phyloP scores from a whole-genome alignment of 64 coral and sea anemone species.

The Stichodactyla mertensii region DNA sequence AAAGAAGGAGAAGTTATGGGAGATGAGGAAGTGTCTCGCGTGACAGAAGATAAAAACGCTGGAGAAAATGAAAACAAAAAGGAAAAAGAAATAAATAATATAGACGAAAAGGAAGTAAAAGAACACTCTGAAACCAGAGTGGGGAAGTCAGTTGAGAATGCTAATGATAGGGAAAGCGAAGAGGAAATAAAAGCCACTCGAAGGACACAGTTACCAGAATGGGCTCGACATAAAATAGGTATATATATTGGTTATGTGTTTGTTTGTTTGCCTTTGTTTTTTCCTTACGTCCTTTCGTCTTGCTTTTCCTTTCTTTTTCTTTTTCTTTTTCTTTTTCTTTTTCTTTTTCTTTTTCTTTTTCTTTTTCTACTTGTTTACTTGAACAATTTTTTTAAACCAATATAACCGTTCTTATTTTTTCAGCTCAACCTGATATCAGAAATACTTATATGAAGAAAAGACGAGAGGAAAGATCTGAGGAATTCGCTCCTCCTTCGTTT shows the following conservation, averaged over 20 bases:
- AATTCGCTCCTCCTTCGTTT: constrained; percentile 87
- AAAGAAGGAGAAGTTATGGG: constrained; percentile 31
- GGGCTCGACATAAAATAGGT: constrained; percentile 76
- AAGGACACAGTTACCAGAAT: constrained; percentile 43
- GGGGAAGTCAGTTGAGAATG: background rate
- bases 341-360: background rate
- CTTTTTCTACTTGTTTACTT: background rate
- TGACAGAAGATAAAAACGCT: background rate
- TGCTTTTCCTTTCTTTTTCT: background rate
- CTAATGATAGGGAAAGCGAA: background rate
- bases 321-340: background rate
- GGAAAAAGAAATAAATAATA: background rate
- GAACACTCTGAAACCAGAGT: background rate
- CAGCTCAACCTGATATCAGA: constrained; percentile 53
- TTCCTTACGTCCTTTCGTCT: no score
- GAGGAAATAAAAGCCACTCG: background rate
- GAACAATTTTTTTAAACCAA: background rate
- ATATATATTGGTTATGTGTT: background rate
- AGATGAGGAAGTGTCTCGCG: background rate
- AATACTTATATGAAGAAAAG: background rate
- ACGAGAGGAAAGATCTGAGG: constrained; percentile 52
- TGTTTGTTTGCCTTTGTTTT: background rate
- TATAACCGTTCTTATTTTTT: background rate
- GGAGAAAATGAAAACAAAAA: constrained; percentile 10
- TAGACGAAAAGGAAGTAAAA: background rate